Evolutionary conservation across 2,797 vertebrate genomes (phyloP).

Genomic region (Chelidonichthys spinosus): DNA sequence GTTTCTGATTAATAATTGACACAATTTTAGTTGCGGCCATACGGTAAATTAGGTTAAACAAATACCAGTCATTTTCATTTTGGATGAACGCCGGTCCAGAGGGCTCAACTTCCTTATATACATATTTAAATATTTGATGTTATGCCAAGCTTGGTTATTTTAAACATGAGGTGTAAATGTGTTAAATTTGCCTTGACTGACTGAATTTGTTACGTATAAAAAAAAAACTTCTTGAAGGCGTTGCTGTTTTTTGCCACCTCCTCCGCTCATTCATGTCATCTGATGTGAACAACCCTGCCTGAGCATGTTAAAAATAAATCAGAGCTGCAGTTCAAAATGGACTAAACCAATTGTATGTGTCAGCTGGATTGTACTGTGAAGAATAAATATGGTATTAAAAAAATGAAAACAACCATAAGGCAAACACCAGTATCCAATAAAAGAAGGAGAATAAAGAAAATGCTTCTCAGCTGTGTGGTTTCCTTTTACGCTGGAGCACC

Average conservation of each 20-base stretch:
- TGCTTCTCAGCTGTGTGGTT: conserved; percentile 32
- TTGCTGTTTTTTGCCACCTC: conserved; percentile 29
- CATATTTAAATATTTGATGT: conserved; percentile 44
- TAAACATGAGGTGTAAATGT: conserved; percentile 31
- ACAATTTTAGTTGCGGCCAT: neutral
- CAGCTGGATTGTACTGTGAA: conserved; percentile 53
- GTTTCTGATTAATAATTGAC: neutral
- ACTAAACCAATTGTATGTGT: conserved; percentile 41
- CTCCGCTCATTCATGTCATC: conserved; percentile 23
- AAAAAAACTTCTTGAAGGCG: conserved; percentile 10
- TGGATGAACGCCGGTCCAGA: neutral
- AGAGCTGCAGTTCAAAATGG: conserved; percentile 23
- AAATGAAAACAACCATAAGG: conserved; percentile 22
- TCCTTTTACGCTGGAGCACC: neutral
- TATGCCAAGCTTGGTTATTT: conserved; percentile 42
- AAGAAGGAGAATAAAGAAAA: conserved; percentile 39
- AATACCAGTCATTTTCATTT: conserved; percentile 8
- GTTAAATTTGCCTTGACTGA: conserved; percentile 52
- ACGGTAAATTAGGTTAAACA: neutral
- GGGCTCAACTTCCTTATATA: conserved; percentile 21
- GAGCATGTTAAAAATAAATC: conserved; percentile 66
- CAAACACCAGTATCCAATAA: conserved; percentile 67
- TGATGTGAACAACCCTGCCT: conserved; percentile 40
- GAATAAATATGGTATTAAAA: conserved; percentile 9
- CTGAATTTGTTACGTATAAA: conserved; percentile 43